Evolutionary conservation across 2,888 invertebrate species (phyloP).

Genomic region (Idaea straminata): DNA sequence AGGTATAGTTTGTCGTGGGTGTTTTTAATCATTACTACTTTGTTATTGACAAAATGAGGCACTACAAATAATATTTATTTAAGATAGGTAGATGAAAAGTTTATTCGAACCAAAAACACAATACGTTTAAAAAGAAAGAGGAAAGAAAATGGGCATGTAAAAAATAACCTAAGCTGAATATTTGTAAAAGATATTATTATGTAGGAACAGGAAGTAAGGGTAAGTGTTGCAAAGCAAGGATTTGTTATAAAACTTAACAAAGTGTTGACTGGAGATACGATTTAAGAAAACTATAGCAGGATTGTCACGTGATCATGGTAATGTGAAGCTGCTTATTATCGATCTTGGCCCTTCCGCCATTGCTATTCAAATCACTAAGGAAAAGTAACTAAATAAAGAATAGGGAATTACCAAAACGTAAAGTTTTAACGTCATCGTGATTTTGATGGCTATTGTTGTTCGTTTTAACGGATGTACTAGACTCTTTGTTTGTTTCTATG

Average conservation of each 20-base stretch:
- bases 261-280: conserved; percentile 12
- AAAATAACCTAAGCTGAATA: too few relatives aligned
- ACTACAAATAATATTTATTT: too few relatives aligned
- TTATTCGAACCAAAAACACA: too few relatives aligned
- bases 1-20: not conserved
- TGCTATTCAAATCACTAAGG: conserved; percentile 44
- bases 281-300: conserved; percentile 25
- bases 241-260: conserved; percentile 12
- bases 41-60: too few relatives aligned
- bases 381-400: conserved; percentile 44
- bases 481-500: conserved; percentile 1
- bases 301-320: conserved; percentile 54
- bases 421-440: not conserved
- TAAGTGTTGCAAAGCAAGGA: not conserved
- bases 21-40: too few relatives aligned
- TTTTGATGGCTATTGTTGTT: not conserved
- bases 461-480: conserved; percentile 4
- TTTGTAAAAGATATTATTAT: not conserved
- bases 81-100: too few relatives aligned
- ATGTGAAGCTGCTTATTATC: conserved; percentile 42
- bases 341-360: conserved; percentile 36
- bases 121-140: too few relatives aligned
- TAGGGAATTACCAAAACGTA: conserved; percentile 19
- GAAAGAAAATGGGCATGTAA: too few relatives aligned
- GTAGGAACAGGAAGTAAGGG: not conserved